Evolutionary conservation across 2,888 invertebrate species (phyloP).

Genomic region (Notocelia uddmanniana): DNA sequence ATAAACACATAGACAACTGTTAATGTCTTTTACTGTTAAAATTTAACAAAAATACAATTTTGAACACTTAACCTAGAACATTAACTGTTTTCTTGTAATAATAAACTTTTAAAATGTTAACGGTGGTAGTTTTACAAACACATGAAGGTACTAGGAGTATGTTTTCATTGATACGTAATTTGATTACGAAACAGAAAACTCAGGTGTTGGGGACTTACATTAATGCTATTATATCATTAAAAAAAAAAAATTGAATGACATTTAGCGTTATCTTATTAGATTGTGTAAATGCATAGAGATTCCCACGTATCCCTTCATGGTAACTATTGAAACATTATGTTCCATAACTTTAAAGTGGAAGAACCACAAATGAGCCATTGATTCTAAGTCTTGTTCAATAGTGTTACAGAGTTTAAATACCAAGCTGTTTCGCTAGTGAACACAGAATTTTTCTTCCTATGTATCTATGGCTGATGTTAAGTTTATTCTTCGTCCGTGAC

Average conservation of each 20-base stretch:
- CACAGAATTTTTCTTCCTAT: neutral
- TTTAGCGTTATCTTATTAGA: conserved; percentile 60
- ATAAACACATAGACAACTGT: conserved; percentile 41
- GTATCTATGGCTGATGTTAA: neutral
- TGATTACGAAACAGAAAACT: conserved; percentile 74
- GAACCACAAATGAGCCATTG: neutral
- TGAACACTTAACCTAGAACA: conserved; percentile 74
- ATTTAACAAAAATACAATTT: conserved; percentile 81
- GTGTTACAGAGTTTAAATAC: neutral
- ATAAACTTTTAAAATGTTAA: conserved; percentile 61
- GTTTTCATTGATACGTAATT: conserved; percentile 73
- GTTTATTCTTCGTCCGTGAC: conserved; percentile 84
- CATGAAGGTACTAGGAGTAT: conserved; percentile 49
- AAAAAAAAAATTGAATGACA: conserved; percentile 62
- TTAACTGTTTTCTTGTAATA: conserved; percentile 63
- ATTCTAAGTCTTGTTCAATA: neutral
- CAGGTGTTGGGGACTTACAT: conserved; percentile 33
- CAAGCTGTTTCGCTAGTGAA: neutral
- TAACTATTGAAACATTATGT: conserved; percentile 12
- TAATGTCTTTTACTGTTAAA: conserved; percentile 83
- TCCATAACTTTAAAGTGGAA: neutral
- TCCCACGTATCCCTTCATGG: conserved; percentile 52
- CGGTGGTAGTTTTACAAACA: conserved; percentile 61
- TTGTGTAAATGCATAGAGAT: conserved; percentile 56
- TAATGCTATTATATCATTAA: conserved; percentile 67